Conservation (phyloP, 2,797 vertebrate species). For the Falco rusticolus region DNA sequence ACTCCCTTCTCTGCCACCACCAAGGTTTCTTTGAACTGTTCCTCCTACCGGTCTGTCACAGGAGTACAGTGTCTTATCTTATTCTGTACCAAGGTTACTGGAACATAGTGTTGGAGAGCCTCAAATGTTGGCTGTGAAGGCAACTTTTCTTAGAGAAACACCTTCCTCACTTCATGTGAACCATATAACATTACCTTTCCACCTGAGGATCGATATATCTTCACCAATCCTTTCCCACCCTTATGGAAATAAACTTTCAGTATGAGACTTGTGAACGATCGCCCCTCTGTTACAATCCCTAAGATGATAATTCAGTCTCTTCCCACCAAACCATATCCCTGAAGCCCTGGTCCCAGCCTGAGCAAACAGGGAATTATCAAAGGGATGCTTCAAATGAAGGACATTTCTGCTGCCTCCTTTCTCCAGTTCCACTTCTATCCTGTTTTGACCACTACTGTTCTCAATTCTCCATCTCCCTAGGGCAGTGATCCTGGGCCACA, state of each 20-base stretch:
- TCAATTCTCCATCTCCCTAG: background rate
- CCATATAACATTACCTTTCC: background rate
- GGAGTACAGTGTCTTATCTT: background rate
- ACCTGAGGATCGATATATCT: background rate
- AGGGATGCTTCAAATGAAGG: background rate
- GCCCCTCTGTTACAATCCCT: background rate
- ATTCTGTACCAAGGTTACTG: background rate
- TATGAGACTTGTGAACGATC: background rate
- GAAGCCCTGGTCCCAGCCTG: fast-evolving
- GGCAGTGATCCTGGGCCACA: background rate
- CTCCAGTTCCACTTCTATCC: background rate
- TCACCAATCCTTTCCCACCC: background rate
- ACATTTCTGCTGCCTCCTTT: background rate
- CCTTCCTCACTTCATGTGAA: background rate
- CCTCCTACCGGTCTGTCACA: background rate
- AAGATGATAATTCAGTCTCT: background rate
- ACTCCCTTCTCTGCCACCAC: background rate
- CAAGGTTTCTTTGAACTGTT: background rate
- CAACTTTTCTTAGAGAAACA: background rate
- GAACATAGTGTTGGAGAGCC: background rate
- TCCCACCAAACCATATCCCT: background rate
- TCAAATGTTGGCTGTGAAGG: background rate
- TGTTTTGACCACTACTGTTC: background rate
- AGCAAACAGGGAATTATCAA: background rate
- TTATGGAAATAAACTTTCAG: background rate